Evolutionary conservation across 2,797 vertebrate genomes (phyloP).

Genomic region (Macroramphosus scolopax): DNA sequence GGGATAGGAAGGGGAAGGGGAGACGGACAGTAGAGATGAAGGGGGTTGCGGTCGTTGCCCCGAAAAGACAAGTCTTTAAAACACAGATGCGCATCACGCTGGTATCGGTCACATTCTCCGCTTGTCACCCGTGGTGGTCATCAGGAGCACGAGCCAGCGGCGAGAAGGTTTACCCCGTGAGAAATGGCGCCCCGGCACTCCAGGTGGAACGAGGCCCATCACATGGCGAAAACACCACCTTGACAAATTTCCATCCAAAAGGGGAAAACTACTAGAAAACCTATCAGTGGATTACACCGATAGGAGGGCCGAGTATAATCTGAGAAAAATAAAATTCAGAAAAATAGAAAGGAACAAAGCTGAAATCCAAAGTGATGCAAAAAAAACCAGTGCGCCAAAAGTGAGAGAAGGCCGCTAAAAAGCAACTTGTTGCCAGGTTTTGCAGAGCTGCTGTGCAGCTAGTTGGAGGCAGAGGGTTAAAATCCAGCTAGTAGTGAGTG

Average conservation of each 20-base stretch:
- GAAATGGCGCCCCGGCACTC: constrained; percentile 53
- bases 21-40: constrained; percentile 47
- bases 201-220: constrained; percentile 63
- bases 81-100: constrained; percentile 35
- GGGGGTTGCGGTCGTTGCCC: constrained; percentile 43
- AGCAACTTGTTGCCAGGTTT: constrained; percentile 78
- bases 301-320: not conserved
- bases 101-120: constrained; percentile 41
- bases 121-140: constrained; percentile 46
- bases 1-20: constrained; percentile 49
- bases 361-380: too few species aligned
- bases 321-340: constrained; percentile 19
- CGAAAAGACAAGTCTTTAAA: constrained; percentile 40
- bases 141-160: constrained; percentile 40
- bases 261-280: constrained; percentile 26
- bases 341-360: constrained; percentile 3
- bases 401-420: constrained; percentile 55
- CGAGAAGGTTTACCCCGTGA: constrained; percentile 55
- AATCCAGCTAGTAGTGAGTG: constrained; percentile 80
- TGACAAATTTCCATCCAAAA: constrained; percentile 41
- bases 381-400: constrained; percentile 42
- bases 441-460: constrained; percentile 74
- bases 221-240: constrained; percentile 45
- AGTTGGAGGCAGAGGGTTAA: constrained; percentile 82
- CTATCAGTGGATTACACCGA: constrained; percentile 15